Percentiles rank a stretch among this genome's conserved stretches.
Conservation (phyloP, 2,888 invertebrate genomes). For the Nomada fucata region DNA sequence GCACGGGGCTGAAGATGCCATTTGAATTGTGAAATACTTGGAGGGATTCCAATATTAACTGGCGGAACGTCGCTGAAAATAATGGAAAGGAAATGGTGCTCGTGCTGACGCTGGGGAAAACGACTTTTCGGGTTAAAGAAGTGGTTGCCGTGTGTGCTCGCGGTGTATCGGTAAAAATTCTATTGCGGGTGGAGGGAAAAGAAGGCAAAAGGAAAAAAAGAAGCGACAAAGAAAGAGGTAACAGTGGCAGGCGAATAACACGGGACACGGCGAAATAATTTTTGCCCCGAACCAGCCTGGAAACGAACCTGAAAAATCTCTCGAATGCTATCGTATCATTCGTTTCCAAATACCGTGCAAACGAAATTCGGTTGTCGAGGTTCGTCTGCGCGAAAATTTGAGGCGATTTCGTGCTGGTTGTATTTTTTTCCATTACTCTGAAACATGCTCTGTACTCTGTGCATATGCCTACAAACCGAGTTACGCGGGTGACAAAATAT, state of each 20-base stretch:
- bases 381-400: constrained; percentile 42
- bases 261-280: constrained; percentile 54
- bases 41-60: constrained; percentile 78
- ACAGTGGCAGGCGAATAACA: not conserved
- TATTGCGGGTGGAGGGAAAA: constrained; percentile 14
- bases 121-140: constrained; percentile 42
- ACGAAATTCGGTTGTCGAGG: constrained; percentile 28
- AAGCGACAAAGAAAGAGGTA: not conserved
- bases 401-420: not conserved
- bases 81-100: constrained; percentile 70
- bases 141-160: constrained; percentile 18
- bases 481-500: not conserved
- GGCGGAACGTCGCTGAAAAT: constrained; percentile 66
- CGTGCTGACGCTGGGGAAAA: constrained; percentile 45
- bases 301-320: constrained; percentile 45
- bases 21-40: constrained; percentile 79
- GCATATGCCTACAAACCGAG: constrained; percentile 20
- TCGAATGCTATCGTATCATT: constrained; percentile 23
- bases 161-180: constrained; percentile 55
- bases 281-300: constrained; percentile 4
- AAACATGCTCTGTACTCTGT: not conserved
- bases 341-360: constrained; percentile 30
- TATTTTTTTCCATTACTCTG: not conserved
- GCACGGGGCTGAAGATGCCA: constrained; percentile 69
- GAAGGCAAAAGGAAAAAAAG: not conserved